A percentile compares a stretch with the other conserved stretches of the same genome.
These are phyloP conservation scores for Chascanopsetta lugubris DNA, from an alignment of 2,113 vertebrate genomes.

Conservation along the genomic window DNA sequence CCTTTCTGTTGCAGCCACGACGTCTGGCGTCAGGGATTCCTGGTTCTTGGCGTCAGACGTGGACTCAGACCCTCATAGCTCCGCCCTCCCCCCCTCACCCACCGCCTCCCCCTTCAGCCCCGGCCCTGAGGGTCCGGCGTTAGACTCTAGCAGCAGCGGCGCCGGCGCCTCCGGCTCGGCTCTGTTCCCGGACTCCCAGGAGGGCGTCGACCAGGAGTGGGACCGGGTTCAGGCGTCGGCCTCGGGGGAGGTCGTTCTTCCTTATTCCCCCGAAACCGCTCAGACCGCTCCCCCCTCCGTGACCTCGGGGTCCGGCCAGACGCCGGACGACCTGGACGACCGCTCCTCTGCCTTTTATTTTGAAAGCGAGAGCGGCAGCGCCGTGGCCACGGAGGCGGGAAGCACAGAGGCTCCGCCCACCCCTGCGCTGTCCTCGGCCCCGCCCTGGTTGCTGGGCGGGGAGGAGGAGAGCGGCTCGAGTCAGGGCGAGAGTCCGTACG, in stretches of 20 bases:
- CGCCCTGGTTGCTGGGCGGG: slow-evolving; percentile 82
- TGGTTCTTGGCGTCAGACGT: slow-evolving; percentile 66
- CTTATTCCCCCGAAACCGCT: slow-evolving; percentile 21
- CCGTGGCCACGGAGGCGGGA: slow-evolving; percentile 35
- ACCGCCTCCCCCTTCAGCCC: slow-evolving; percentile 37
- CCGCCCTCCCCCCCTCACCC: slow-evolving; percentile 61
- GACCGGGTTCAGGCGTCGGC: slow-evolving; percentile 74
- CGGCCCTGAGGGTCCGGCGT: slow-evolving; percentile 69
- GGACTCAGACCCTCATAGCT: slow-evolving; percentile 65
- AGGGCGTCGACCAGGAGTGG: slow-evolving; percentile 83
- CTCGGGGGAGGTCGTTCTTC: slow-evolving; percentile 66
- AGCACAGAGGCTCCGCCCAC: slow-evolving; percentile 33
- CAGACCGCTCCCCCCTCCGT: slow-evolving; percentile 27
- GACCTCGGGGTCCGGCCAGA: slow-evolving; percentile 41
- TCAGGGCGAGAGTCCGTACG: slow-evolving; percentile 88
- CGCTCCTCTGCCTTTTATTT: slow-evolving; percentile 80
- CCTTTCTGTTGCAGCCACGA: slow-evolving; percentile 81
- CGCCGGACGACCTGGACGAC: slow-evolving; percentile 60
- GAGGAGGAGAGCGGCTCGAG: slow-evolving; percentile 94
- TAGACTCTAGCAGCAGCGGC: slow-evolving; percentile 72
- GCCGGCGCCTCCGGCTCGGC: slow-evolving; percentile 88
- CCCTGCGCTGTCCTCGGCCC: slow-evolving; percentile 70
- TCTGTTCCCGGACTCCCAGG: slow-evolving; percentile 81
- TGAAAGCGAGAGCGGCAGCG: slow-evolving; percentile 79
- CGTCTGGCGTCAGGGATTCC: slow-evolving; percentile 68